These are phyloP conservation scores for Eleutherodactylus coqui DNA, from an alignment of 2,797 vertebrate genomes.

Conservation along the genomic window DNA sequence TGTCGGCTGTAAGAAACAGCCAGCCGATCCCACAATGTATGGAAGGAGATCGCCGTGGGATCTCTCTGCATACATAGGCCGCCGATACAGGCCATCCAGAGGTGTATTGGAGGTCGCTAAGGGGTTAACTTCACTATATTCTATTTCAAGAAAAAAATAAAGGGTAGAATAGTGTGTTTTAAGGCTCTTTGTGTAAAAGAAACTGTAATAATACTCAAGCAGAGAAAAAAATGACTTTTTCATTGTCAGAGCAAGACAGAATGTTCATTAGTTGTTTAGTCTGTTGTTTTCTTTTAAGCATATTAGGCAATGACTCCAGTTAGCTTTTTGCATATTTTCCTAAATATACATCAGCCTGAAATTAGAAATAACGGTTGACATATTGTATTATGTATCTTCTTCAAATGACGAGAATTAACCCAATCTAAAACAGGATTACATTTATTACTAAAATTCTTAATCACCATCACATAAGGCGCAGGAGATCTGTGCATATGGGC, in stretches of 20 bases:
- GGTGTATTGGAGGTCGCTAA: too few relatives aligned
- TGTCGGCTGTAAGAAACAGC: too few relatives aligned
- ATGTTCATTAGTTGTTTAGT: neutral
- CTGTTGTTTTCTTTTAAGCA: neutral
- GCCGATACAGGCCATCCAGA: too few relatives aligned
- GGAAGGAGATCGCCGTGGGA: too few relatives aligned
- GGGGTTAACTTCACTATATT: too few relatives aligned
- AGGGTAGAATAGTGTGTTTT: neutral
- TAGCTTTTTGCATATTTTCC: slow-evolving; percentile 7
- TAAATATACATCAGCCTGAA: neutral
- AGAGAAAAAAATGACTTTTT: neutral
- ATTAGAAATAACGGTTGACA: neutral
- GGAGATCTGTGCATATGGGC: too few relatives aligned
- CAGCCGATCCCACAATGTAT: too few relatives aligned
- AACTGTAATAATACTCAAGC: neutral
- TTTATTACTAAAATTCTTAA: neutral
- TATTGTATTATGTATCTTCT: neutral
- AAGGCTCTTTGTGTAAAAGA: neutral
- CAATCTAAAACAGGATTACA: neutral
- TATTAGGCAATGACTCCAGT: slow-evolving; percentile 13
- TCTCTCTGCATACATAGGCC: too few relatives aligned
- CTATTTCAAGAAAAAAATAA: too few relatives aligned
- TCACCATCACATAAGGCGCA: too few relatives aligned
- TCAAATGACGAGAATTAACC: neutral
- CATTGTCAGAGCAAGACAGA: slow-evolving; percentile 1